Evolutionary conservation across 2,113 vertebrate genomes (phyloP), one percentile per base, ranked within the genome.

Genomic region (Gopherus flavomarginatus): DNA sequence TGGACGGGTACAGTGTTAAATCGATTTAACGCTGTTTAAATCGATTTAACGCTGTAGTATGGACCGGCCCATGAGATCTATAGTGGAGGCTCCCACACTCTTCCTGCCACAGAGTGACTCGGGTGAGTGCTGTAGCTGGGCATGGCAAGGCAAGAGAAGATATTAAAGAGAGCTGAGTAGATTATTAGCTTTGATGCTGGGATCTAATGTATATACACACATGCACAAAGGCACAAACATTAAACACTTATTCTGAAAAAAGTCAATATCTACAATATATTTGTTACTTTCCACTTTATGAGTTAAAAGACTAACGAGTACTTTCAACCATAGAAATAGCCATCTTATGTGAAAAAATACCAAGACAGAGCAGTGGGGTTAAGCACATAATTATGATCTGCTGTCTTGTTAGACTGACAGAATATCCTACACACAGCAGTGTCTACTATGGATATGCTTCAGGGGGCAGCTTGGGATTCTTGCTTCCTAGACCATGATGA

Each of bases 221-320:
- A 13, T 52, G 44, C 6, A 85, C 90, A 92, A 2, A 53, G 65
- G 35, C 2, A 83, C 79, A 92, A 89, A n/a, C 5, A 69, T 47
- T 31, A 62, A 88, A 53, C 59, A 31, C 1, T 29, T 89, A 31
- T 81, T 5, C 83, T 65, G 8, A 75, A 78, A 87, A 89, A 87
- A 38, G 5, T 44, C 75, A 77, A 38, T n/a, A 10, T 56, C 2
- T 27, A 14, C 26, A 26, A 10, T 0, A 1, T 17, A 81, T 7
- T 14, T 44, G 27, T 6, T 81, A 14, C 54, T 86, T 87, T 21
- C 83, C 65, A n/a, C 50, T 47, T 89, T 83, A 38, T 21, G 54
- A 2, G 3, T 78, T 6, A 0, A 81, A 56, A 42, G 10, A 59
- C 2, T 42, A 47, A 44, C 42, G 16, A 89, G 59, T 81, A 85